A percentile compares a stretch with the other conserved stretches of the same genome.
phyloP scores from a whole-genome alignment of 1,140 invertebrate species.

The Geopemphigus sp. region DNA sequence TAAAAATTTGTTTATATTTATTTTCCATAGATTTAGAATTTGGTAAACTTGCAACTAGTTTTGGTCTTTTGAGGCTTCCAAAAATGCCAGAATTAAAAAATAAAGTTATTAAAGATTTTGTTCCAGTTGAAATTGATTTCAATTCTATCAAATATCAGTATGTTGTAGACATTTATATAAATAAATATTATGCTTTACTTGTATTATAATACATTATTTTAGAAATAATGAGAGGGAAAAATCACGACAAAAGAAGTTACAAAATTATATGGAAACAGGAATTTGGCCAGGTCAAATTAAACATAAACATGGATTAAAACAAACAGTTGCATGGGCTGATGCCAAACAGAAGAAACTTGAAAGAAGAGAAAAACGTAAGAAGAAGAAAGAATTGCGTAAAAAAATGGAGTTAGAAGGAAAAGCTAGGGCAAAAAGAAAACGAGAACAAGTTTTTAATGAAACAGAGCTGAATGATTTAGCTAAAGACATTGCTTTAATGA shows the following conservation, averaged over 20 bases:
- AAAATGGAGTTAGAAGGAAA: conserved; percentile 57
- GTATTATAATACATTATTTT: conserved; percentile 5
- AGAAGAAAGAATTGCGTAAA: conserved; percentile 62
- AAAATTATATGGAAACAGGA: conserved; percentile 71
- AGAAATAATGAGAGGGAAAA: conserved; percentile 75
- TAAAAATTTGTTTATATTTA: neutral
- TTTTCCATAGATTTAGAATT: conserved; percentile 73
- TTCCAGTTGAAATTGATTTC: conserved; percentile 67
- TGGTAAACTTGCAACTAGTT: conserved; percentile 79
- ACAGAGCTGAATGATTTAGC: conserved; percentile 82
- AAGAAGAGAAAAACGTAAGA: conserved; percentile 62
- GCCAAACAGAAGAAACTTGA: conserved; percentile 73
- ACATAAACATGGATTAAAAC: conserved; percentile 59
- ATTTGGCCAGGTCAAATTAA: conserved; percentile 71
- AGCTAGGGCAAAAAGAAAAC: conserved; percentile 57
- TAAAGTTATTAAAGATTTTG: conserved; percentile 66
- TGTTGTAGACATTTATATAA: conserved; percentile 50
- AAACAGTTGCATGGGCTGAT: conserved; percentile 77
- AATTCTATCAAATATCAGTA: conserved; percentile 74
- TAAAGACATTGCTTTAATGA: conserved; percentile 78
- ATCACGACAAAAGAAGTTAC: conserved; percentile 69
- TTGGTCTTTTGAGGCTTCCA: conserved; percentile 85
- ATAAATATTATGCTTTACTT: neutral
- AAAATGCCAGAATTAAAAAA: conserved; percentile 92
- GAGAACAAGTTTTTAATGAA: conserved; percentile 61